Percentiles rank a stretch among this genome's conserved stretches.
phyloP scores from a whole-genome alignment of 2,888 invertebrate genomes.

The Meiosimyza decipiens region DNA sequence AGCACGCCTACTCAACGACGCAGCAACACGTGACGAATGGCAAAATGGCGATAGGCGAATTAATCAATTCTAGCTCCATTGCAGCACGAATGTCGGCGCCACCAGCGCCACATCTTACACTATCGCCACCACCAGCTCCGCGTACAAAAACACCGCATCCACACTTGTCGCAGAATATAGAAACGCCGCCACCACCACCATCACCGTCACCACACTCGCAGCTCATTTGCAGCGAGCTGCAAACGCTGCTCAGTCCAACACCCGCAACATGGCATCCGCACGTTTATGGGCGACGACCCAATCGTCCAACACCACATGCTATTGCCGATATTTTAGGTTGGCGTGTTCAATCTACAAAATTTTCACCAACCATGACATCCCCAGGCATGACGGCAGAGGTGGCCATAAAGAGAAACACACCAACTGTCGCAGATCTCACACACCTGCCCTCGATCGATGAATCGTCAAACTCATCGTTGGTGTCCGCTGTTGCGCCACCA shows the following conservation, averaged over 20 bases:
- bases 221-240: constrained; percentile 1
- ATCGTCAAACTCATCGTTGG: constrained; percentile 29
- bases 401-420: constrained; percentile 1
- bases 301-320: constrained; percentile 85
- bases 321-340: constrained; percentile 89
- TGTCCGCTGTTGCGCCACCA: constrained; percentile 16
- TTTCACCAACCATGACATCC: background rate
- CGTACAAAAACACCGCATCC: constrained; percentile 45
- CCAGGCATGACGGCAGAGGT: constrained; percentile 20
- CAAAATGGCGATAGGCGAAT: constrained; percentile 36
- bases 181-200: constrained; percentile 24
- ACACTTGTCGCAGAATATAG: background rate
- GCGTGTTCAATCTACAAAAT: constrained; percentile 44
- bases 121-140: constrained; percentile 43
- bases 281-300: constrained; percentile 85
- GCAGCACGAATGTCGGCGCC: constrained; percentile 34
- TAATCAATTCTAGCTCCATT: constrained; percentile 12
- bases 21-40: constrained; percentile 10
- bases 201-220: constrained; percentile 30
- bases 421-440: background rate
- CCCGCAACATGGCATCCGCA: constrained; percentile 85
- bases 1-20: background rate
- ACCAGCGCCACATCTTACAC: constrained; percentile 35
- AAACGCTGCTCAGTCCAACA: constrained; percentile 27
- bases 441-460: constrained; percentile 9